Conservation (phyloP, 2,113 vertebrate species). For the Setophaga coronata region DNA sequence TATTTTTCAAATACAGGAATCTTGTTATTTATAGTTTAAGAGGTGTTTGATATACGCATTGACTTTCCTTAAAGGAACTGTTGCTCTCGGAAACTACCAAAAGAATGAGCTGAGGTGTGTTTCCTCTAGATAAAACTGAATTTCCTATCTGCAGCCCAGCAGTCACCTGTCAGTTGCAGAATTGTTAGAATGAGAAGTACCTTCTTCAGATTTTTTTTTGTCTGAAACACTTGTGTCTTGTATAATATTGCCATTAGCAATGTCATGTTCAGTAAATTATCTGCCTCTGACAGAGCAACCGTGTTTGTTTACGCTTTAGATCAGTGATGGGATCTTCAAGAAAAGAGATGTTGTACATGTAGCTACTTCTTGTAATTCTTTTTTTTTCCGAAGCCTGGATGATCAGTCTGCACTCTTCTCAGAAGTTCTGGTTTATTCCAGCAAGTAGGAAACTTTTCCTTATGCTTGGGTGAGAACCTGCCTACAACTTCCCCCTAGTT, state of each 20-base stretch:
- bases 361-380: not conserved
- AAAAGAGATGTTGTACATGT: not conserved
- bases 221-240: not conserved
- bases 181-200: not conserved
- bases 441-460: not conserved
- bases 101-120: conserved; percentile 9
- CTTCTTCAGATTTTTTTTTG: not conserved
- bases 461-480: not conserved
- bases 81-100: not conserved
- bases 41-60: not conserved
- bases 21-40: not conserved
- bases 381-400: not conserved
- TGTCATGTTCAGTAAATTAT: not conserved
- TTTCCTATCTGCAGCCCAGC: conserved; percentile 14
- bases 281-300: not conserved
- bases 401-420: not conserved
- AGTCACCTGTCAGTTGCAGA: not conserved
- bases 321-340: not conserved
- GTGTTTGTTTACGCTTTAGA: not conserved
- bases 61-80: not conserved
- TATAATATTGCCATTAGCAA: not conserved
- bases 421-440: not conserved
- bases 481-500: not conserved
- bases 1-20: not conserved
- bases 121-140: conserved; percentile 21